A percentile compares a stretch with the other conserved stretches of the same genome.
Evolutionary conservation across 1,140 invertebrate species (phyloP).

Genomic region (Calliopsis andreniformis): DNA sequence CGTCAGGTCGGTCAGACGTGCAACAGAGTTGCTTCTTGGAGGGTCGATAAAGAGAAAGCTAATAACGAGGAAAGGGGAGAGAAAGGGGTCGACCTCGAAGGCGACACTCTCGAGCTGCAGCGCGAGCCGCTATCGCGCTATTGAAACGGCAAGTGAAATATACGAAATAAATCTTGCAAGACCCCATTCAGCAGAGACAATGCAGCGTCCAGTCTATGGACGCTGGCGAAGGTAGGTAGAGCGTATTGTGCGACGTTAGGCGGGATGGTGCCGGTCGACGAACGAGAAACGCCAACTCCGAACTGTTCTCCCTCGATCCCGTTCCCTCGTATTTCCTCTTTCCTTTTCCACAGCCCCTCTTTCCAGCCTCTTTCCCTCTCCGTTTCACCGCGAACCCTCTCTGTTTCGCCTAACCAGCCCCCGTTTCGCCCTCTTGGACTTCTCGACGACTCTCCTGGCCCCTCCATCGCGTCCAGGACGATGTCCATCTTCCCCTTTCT

Average conservation of each 20-base stretch:
- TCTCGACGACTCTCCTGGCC: slow-evolving; percentile 52
- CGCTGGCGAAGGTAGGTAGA: slow-evolving; percentile 73
- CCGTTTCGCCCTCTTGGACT: slow-evolving; percentile 45
- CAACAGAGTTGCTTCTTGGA: slow-evolving; percentile 47
- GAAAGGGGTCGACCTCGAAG: slow-evolving; percentile 42
- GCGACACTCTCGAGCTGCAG: slow-evolving; percentile 54
- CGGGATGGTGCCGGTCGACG: slow-evolving; percentile 54
- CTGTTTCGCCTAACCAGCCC: slow-evolving; percentile 53
- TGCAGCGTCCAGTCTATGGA: slow-evolving; percentile 79
- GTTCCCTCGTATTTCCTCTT: slow-evolving; percentile 61
- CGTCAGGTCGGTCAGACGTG: slow-evolving; percentile 29
- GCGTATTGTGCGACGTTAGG: slow-evolving; percentile 75
- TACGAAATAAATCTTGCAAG: slow-evolving; percentile 83
- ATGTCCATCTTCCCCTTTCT: slow-evolving; percentile 49
- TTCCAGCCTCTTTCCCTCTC: slow-evolving; percentile 16
- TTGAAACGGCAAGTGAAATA: slow-evolving; percentile 82
- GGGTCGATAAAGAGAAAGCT: slow-evolving; percentile 44
- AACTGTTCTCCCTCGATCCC: slow-evolving; percentile 63
- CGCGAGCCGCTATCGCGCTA: slow-evolving; percentile 75
- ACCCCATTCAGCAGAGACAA: slow-evolving; percentile 80
- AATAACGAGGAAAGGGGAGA: slow-evolving; percentile 28
- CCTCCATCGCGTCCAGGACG: slow-evolving; percentile 28
- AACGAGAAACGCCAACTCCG: slow-evolving; percentile 72
- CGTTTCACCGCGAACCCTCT: slow-evolving; percentile 39
- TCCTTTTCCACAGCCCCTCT: slow-evolving; percentile 53